phyloP scores from a whole-genome alignment of 2,888 invertebrate genomes.

The Silvanus unidentatus region DNA sequence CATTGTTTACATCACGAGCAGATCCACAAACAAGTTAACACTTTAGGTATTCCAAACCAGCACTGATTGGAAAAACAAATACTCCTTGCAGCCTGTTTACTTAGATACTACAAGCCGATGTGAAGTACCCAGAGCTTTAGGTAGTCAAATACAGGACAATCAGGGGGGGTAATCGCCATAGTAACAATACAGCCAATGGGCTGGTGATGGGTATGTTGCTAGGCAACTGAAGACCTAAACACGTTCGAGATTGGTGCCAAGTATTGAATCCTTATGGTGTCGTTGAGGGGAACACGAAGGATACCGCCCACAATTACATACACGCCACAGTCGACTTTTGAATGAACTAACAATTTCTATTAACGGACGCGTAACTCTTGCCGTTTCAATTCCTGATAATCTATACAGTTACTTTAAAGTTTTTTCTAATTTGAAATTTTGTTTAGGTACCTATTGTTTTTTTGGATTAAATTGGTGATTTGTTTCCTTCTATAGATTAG shows the following conservation, averaged over 20 bases:
- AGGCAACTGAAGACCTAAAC: slow-evolving; percentile 28
- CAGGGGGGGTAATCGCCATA: slow-evolving; percentile 40
- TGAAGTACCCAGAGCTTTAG: slow-evolving; percentile 50
- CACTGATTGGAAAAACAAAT: slow-evolving; percentile 56
- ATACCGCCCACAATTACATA: slow-evolving; percentile 21
- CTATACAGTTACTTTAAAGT: slow-evolving; percentile 9
- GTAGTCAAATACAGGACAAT: slow-evolving; percentile 45
- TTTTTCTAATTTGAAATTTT: no score
- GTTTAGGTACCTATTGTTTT: no score
- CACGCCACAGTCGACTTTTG: slow-evolving; percentile 26
- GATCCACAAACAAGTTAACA: slow-evolving; percentile 49
- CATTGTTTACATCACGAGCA: slow-evolving; percentile 50
- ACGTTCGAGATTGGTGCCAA: slow-evolving; percentile 24
- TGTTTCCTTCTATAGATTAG: no score
- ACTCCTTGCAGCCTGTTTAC: slow-evolving; percentile 50
- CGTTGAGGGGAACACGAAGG: slow-evolving; percentile 18
- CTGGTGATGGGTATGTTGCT: slow-evolving; percentile 23
- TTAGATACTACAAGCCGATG: slow-evolving; percentile 50
- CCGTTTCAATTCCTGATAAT: slow-evolving; percentile 22
- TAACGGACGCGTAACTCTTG: slow-evolving; percentile 24
- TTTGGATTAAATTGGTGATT: no score
- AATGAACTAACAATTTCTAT: slow-evolving; percentile 30
- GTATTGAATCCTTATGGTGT: slow-evolving; percentile 16
- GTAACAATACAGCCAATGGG: slow-evolving; percentile 31
- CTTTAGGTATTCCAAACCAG: slow-evolving; percentile 50